Evolutionary conservation across 2,113 vertebrate genomes (phyloP).

Genomic region (Drymodes brunneopygia): DNA sequence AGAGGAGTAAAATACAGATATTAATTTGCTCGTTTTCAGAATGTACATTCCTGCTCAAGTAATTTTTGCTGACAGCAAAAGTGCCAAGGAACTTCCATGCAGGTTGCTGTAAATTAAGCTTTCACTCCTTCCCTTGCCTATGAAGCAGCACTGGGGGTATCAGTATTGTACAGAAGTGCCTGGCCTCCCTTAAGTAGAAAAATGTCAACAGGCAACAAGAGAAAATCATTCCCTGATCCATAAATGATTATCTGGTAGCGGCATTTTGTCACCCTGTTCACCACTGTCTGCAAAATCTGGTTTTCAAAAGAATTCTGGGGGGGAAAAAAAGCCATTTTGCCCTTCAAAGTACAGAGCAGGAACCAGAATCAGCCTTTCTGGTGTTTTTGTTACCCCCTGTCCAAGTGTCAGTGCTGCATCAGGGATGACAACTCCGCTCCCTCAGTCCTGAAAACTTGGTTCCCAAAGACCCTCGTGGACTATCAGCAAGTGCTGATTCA

Average conservation of each 20-base stretch:
- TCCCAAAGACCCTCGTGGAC: neutral
- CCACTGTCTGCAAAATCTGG: conserved; percentile 37
- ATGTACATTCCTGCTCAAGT: neutral
- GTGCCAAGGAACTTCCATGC: neutral
- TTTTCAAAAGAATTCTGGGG: conserved; percentile 15
- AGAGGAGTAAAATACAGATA: neutral
- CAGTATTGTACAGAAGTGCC: conserved; percentile 82
- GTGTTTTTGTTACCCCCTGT: neutral
- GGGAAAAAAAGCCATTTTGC: neutral
- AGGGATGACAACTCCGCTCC: neutral
- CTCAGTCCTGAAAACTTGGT: neutral
- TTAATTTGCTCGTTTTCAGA: neutral
- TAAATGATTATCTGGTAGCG: conserved; percentile 73
- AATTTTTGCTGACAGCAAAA: neutral
- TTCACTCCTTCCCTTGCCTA: neutral
- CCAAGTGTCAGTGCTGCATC: neutral
- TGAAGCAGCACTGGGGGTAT: conserved; percentile 48
- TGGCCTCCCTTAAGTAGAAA: conserved; percentile 62
- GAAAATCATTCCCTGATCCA: conserved; percentile 84
- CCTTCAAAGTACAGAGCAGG: neutral
- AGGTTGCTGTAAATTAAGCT: neutral
- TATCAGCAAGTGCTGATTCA: neutral
- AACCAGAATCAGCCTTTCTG: neutral
- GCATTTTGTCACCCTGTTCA: conserved; percentile 39
- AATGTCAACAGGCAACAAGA: conserved; percentile 76